Evolutionary conservation across 2,888 invertebrate genomes (phyloP), one percentile per base, ranked within the genome.

Genomic region (Mythimna pallens): DNA sequence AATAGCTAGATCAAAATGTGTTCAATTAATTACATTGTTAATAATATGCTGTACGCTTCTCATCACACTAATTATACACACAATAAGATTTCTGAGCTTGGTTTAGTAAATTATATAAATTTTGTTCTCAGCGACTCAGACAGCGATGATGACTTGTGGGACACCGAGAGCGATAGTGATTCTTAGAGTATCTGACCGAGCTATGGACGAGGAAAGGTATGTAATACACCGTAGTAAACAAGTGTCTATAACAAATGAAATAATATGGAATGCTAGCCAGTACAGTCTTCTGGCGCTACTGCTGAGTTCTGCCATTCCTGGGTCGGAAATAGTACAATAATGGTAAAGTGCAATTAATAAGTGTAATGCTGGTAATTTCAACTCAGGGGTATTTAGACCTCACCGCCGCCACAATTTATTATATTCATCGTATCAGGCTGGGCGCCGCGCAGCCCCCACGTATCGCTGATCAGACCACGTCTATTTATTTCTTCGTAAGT

Each of bases 151-250:
- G 74, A 30, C 30, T 3, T 10, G 22, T 71, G 72, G 73, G 72
- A 50, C 40, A 50, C 61, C n/a, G 72, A 57, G 30, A 78, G 61
- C 17, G 61, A 62, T 8, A 62, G 54, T 12, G 78, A 78, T 30
- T 54, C 54, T 34, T 34, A 47, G 30, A 75, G 50, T 78, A 71
- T 54, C 54, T 75, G 61, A 75, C 14, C 36, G 36, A 57, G 20
- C 47, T 14, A 40, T 54, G 14, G 34, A 30, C 40, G 54, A 62
- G 20, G n/a, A 59, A 30, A 22, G 40, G 70, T 69, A 57, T 47
- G 55, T 69, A 70, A 17, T n/a, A 20, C 17, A 58, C 17, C n/a
- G 4, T 25, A 50, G 2, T 17, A 20, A 17, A 36, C 17, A 10
- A 55, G 43, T 66, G 12, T 69, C 36, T 6, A 47, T 17, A 47